Evolutionary conservation across 2,113 vertebrate genomes (phyloP).

Genomic region (Perccottus glenii): DNA sequence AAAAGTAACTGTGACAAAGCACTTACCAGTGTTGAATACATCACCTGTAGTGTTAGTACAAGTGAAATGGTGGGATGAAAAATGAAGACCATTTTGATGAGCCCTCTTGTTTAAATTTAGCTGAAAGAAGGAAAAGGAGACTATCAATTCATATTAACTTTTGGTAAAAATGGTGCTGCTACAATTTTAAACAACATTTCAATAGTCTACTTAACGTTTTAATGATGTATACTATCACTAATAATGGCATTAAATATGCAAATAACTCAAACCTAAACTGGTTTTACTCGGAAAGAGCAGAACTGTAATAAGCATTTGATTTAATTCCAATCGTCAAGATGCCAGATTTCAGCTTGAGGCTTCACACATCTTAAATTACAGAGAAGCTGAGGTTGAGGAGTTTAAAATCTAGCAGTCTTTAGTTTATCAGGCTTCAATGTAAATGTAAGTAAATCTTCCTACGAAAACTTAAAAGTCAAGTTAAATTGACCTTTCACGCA

Average conservation of each 20-base stretch:
- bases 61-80: conserved; percentile 39
- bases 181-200: no score
- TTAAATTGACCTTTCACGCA: no score
- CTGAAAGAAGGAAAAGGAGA: conserved; percentile 28
- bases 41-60: conserved; percentile 56
- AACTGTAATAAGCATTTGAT: background rate
- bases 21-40: conserved; percentile 70
- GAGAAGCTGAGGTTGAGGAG: background rate
- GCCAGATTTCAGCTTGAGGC: background rate
- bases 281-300: no score
- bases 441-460: no score
- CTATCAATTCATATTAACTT: background rate
- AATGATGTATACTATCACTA: no score
- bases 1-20: background rate
- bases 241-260: no score
- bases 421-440: no score
- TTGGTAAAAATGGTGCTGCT: background rate
- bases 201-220: no score
- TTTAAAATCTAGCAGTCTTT: no score
- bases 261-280: no score
- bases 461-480: no score
- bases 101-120: conserved; percentile 17
- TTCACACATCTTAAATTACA: background rate
- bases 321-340: background rate
- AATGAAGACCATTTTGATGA: conserved; percentile 65